Percentiles rank a stretch among this genome's conserved stretches.
These are phyloP conservation scores for Catharus ustulatus DNA, from an alignment of 2,797 vertebrate genomes.

Conservation along the genomic window DNA sequence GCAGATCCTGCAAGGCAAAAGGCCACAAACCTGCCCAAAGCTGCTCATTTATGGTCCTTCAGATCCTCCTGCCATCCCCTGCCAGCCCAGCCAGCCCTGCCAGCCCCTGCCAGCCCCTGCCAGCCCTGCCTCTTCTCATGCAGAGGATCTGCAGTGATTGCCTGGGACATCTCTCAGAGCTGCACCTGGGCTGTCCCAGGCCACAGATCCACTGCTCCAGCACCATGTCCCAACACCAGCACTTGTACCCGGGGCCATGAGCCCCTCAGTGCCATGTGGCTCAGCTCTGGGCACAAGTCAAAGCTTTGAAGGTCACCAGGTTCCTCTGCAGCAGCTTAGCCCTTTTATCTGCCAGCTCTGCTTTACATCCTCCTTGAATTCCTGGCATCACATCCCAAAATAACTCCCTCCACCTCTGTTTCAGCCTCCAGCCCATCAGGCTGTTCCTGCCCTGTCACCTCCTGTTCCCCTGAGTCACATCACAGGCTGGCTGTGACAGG, in stretches of 20 bases:
- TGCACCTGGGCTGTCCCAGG: background rate
- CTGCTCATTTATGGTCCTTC: background rate
- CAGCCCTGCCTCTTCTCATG: background rate
- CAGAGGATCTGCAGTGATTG: background rate
- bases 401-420: constrained; percentile 27
- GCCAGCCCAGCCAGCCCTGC: no score
- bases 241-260: background rate
- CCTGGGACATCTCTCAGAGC: background rate
- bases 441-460: constrained; percentile 36
- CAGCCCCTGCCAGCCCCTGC: background rate
- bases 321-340: constrained; percentile 25
- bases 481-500: background rate
- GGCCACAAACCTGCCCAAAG: background rate
- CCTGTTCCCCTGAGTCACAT: background rate
- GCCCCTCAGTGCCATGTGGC: fast-evolving
- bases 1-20: background rate
- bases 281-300: background rate
- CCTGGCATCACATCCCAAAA: constrained; percentile 48
- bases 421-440: constrained; percentile 11
- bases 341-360: constrained; percentile 40
- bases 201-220: background rate
- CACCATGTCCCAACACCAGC: background rate
- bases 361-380: background rate
- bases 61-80: background rate
- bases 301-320: background rate